Evolutionary conservation across 1,140 invertebrate species (phyloP).

Genomic region (Solenopsis invicta): DNA sequence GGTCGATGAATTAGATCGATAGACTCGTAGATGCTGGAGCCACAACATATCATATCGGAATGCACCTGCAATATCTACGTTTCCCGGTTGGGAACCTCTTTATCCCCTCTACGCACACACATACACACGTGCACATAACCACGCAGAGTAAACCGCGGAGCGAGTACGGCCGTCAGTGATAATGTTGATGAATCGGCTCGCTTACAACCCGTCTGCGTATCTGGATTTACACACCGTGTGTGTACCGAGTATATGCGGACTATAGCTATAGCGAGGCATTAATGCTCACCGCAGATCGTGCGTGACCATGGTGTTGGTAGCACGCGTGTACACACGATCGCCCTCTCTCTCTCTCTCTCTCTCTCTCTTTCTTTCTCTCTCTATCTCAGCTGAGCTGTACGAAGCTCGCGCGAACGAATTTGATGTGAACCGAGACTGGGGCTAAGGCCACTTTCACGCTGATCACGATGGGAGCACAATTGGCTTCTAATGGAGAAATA

Average conservation of each 20-base stretch:
- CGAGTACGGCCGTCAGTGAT: slow-evolving; percentile 80
- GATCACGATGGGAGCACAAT: slow-evolving; percentile 10
- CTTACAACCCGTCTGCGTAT: slow-evolving; percentile 72
- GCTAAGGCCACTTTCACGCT: slow-evolving; percentile 51
- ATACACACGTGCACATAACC: neutral
- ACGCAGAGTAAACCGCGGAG: slow-evolving; percentile 75
- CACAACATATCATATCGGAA: slow-evolving; percentile 43
- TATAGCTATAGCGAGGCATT: slow-evolving; percentile 43
- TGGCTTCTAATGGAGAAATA: slow-evolving; percentile 16
- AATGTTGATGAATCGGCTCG: slow-evolving; percentile 85
- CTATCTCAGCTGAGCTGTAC: neutral
- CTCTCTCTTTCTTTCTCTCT: neutral
- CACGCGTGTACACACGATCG: slow-evolving; percentile 36
- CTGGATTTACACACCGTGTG: slow-evolving; percentile 54
- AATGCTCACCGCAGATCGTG: slow-evolving; percentile 52
- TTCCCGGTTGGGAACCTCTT: slow-evolving; percentile 62
- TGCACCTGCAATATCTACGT: slow-evolving; percentile 60
- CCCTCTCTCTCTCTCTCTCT: neutral
- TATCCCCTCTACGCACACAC: slow-evolving; percentile 30
- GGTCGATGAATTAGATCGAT: slow-evolving; percentile 59
- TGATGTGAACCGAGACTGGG: neutral
- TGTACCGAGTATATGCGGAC: slow-evolving; percentile 18
- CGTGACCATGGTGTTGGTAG: slow-evolving; percentile 57
- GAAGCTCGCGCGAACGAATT: slow-evolving; percentile 39
- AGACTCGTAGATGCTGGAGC: slow-evolving; percentile 40